Conservation (phyloP, 2,888 invertebrate genomes). For the Thera britannica region DNA sequence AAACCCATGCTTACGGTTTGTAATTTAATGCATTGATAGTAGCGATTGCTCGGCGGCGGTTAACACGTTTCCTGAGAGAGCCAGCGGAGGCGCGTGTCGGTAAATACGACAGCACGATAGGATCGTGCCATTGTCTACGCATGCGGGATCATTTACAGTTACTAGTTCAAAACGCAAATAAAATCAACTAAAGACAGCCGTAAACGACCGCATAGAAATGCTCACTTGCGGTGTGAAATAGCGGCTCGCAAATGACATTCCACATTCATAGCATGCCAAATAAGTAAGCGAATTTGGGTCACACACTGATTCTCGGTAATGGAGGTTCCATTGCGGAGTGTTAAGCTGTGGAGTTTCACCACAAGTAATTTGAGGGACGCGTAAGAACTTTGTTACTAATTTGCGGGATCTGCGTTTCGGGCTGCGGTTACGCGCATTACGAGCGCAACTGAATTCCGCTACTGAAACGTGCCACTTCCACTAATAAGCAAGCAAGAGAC, state of each 20-base stretch:
- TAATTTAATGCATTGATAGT: constrained; percentile 62
- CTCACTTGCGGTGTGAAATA: constrained; percentile 71
- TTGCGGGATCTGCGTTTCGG: constrained; percentile 74
- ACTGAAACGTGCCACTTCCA: constrained; percentile 51
- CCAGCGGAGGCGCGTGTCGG: constrained; percentile 47
- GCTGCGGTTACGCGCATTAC: constrained; percentile 72
- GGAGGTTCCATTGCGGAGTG: constrained; percentile 56
- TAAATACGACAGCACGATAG: constrained; percentile 55
- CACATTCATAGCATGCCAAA: constrained; percentile 70
- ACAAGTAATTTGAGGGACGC: constrained; percentile 71
- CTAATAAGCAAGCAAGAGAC: constrained; percentile 15
- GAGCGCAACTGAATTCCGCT: constrained; percentile 71
- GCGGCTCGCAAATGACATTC: constrained; percentile 76
- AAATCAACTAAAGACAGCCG: constrained; percentile 62
- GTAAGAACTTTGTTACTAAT: constrained; percentile 72
- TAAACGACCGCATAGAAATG: constrained; percentile 61
- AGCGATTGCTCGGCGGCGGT: constrained; percentile 52
- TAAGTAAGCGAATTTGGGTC: constrained; percentile 75
- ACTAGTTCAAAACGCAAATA: constrained; percentile 61
- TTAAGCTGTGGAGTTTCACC: constrained; percentile 67
- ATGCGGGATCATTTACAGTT: constrained; percentile 58
- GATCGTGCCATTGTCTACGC: constrained; percentile 47
- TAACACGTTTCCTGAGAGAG: constrained; percentile 52
- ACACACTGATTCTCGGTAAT: constrained; percentile 75
- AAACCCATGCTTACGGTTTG: constrained; percentile 45